Base-by-base conservation (phyloP, 2,797 vertebrate species). In the Anableps anableps region DNA sequence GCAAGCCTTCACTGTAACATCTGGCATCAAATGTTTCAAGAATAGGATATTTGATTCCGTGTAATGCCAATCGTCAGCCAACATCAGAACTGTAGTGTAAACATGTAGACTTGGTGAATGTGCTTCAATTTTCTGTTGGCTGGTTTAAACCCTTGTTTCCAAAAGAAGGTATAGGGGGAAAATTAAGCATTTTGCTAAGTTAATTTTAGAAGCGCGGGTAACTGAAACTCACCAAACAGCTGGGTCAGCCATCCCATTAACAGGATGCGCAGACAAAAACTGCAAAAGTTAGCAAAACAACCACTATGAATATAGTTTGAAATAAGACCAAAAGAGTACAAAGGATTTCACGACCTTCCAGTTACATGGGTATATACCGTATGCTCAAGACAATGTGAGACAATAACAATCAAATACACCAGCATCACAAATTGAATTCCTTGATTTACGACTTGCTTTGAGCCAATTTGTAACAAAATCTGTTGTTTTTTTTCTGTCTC, bases 111-210 rank as follows among this genome's bases (percentile, higher is more conserved):
- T 87, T 91, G 90, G 93, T 93, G 95, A 92, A 92, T 96, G 96
- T 96, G 96, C 96, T 96, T 96, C 93, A 91, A 71, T 92, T 93
- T 91, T 92, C 89, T 81, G 92, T 93, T 93, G 92, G 89, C 93
- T 84, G 81, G 84, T 91, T 83, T 86, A 75, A 38, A 87, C 75
- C 74, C 50, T 83, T 74, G 66, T 83, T 88, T 82, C 31, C 48
- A 74, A 78, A 81, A 79, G 74, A 45, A 77, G 11, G 68, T 66
- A 75, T 53, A 86, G 79, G 86, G 64, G 87, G 78, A 74, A 80
- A 80, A 89, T 13, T 86, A 88, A 79, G 80, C 62, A 84, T 85
- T 82, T 81, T 82, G 58, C 85, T 74, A 89, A 76, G 82, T 82
- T 91, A 74, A 84, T 88, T 91, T 88, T 83, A 72, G 83, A 92